Evolutionary conservation across 2,113 vertebrate genomes (phyloP), one percentile per base, ranked within the genome.

Genomic region (Recurvirostra avosetta): DNA sequence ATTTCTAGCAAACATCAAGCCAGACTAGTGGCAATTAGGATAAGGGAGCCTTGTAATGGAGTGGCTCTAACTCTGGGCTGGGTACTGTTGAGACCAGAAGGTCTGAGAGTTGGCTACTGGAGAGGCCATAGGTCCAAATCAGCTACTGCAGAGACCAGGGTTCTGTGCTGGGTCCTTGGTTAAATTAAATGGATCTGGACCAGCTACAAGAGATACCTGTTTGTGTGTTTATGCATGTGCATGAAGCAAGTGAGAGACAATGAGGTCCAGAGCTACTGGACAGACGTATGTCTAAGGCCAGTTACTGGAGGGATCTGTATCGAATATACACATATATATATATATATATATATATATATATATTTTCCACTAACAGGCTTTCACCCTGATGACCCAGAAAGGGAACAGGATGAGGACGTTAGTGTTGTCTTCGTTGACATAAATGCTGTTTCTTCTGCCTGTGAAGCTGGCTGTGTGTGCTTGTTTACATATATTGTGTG

Each of bases 11-110:
- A 67, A 67, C 27, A 72, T 40, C 29, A 67, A 72, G 21, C 2
- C 5, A 20, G 40, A 58, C 4, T 11, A 41, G 30, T 22, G 21
- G 8, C 11, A 56, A 68, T 13, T 21, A 61, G 16, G 30, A 25
- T 15, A 43, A 77, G 6, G 13, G 4, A 86, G 9, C 4, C 14
- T 30, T 0, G 0, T n/a, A 6, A 2, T 56, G 2, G 6, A 59
- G 20, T 76, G 36, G 20, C 4, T 5, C 5, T 62, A 20, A 34
- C 6, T 56, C 36, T 84, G 19, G 1, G 0, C 17, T 56, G 34
- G 6, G 4, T 40, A 23, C 0, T 0, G 0, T 1, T 77, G 47
- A 74, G 21, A 67, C 4, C 3, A 72, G 40, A 32, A 49, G 2
- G 4, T 72, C n/a, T 75, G 45, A 56, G 22, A 11, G 4, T 1